These are phyloP conservation scores for Platyscapa corneri DNA, from an alignment of 1,140 invertebrate species.

Conservation along the genomic window DNA sequence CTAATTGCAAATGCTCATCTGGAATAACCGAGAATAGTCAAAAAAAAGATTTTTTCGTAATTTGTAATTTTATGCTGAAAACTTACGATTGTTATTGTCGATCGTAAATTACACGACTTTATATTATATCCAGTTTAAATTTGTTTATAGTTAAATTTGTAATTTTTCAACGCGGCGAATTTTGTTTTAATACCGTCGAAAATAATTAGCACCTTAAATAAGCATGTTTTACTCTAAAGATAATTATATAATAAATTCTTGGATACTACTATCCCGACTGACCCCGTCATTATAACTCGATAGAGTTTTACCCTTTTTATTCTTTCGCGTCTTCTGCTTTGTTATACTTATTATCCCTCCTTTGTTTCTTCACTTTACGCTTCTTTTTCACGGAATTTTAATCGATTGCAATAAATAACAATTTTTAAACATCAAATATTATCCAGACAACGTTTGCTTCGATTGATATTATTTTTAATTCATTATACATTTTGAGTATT, in stretches of 20 bases:
- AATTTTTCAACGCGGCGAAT: neutral
- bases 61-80: no score
- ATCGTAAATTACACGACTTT: no score
- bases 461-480: neutral
- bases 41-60: no score
- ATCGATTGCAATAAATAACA: neutral
- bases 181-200: neutral
- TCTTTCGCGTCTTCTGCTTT: constrained; percentile 57
- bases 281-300: constrained; percentile 66
- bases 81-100: no score
- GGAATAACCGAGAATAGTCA: no score
- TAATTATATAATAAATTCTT: constrained; percentile 37
- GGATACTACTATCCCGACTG: neutral
- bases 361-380: constrained; percentile 49
- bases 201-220: constrained; percentile 11
- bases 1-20: no score
- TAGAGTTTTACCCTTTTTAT: constrained; percentile 62
- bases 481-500: neutral
- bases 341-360: constrained; percentile 56
- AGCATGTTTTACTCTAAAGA: constrained; percentile 45
- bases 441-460: neutral
- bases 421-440: neutral
- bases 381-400: constrained; percentile 1
- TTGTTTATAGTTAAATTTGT: neutral
- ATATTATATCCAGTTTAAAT: no score